phyloP scores from a whole-genome alignment of 2,113 vertebrate genomes.

The Pituophis catenifer region DNA sequence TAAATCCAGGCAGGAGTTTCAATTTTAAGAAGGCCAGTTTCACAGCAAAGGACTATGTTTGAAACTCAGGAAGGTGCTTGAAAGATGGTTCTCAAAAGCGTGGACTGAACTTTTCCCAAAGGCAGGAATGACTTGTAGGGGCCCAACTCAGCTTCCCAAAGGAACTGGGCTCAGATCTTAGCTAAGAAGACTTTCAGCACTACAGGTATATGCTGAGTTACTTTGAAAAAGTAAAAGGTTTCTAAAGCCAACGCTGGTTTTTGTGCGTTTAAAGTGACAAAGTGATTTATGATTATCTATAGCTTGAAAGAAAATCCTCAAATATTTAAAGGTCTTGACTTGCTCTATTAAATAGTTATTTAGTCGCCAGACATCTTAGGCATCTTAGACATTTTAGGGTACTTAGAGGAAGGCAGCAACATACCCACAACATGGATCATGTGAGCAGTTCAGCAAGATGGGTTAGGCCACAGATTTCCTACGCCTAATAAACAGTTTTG shows the following conservation, averaged over 20 bases:
- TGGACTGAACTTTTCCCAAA: not conserved
- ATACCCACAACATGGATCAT: not conserved
- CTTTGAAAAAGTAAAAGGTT: not conserved
- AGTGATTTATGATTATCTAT: not conserved
- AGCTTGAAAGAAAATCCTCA: not conserved
- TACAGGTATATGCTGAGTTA: not conserved
- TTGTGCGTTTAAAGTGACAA: not conserved
- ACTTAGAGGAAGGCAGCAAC: not conserved
- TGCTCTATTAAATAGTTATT: not conserved
- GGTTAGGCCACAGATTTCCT: not conserved
- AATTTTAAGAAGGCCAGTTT: not conserved
- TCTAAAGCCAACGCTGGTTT: not conserved
- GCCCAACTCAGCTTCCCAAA: not conserved
- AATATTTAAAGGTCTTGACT: not conserved
- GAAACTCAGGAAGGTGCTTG: not conserved
- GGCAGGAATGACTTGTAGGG: not conserved
- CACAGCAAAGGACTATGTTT: not conserved
- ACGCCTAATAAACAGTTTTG: not conserved
- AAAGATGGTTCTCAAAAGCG: not conserved
- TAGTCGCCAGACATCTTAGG: not conserved
- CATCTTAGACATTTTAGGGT: not conserved
- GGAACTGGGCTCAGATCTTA: not conserved
- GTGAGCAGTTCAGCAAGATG: not conserved
- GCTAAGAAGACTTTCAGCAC: not conserved
- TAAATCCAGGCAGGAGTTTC: not conserved